Evolutionary conservation across 2,797 vertebrate genomes (phyloP), one percentile per base, ranked within the genome.

Genomic region (Novumbra hubbsi): DNA sequence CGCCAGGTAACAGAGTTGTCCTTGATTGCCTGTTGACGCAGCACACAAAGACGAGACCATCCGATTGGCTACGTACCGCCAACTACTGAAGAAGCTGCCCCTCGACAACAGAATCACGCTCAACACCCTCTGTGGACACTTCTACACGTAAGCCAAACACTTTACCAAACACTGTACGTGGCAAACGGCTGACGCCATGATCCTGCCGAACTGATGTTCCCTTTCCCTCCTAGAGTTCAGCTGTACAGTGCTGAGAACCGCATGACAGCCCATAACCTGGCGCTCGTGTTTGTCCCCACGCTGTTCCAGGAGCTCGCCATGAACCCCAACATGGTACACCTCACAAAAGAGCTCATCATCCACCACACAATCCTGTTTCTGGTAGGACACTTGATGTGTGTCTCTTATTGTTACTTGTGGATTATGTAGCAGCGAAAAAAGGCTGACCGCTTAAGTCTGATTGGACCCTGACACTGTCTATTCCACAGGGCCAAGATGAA

Each of bases 191-290:
- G 7, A 3, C 9, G 19, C 1, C 5, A 21, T 57, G 8, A 57
- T 17, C 52, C 52, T 21, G 52, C 0, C 3, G 24, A 12, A 60
- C 55, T 60, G 24, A 60, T 4, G 2, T 60, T 60, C 21, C 24
- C 30, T 15, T 28, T 30, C 48, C 5, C 55, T 16, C 7, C 6
- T 81, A 94, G 94, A 73, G 85, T 94, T 21, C 94, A 94, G 87
- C 19, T 87, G 28, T 90, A 89, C 81, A 94, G 92, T 52, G 79
- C 82, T 76, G 85, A 84, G 11, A 94, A 94, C 86, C 87, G 79
- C 72, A 94, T 94, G 94, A 93, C 93, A 0, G 90, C 90, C 12
- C 86, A 93, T 0, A 94, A 93, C 78, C 88, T 94, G 84, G 92
- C 93, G 0, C 41, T 93, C 81, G 91, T 94, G 49, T 87, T 94